A percentile compares a stretch with the other conserved stretches of the same genome.
Evolutionary conservation across 2,113 vertebrate species (phyloP).

Genomic region (Gadus chalcogrammus): DNA sequence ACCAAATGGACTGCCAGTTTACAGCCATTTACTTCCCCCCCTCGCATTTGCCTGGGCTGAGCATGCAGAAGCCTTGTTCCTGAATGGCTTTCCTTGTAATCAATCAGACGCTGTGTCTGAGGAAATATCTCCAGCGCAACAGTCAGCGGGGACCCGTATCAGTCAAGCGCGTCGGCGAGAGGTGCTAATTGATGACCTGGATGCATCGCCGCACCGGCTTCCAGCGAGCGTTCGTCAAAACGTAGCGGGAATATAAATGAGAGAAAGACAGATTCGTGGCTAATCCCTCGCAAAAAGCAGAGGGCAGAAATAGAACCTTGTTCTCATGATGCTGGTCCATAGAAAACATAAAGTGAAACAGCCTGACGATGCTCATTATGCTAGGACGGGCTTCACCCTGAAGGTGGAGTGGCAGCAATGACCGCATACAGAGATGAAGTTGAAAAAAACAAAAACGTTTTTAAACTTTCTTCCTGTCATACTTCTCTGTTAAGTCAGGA

Average conservation of each 20-base stretch:
- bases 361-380: neutral
- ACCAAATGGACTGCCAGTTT: conserved; percentile 44
- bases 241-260: conserved; percentile 30
- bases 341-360: neutral
- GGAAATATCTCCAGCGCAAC: conserved; percentile 51
- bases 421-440: conserved; percentile 12
- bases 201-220: conserved; percentile 46
- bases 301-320: neutral
- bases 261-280: conserved; percentile 19
- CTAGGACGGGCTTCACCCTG: conserved; percentile 11
- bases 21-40: conserved; percentile 51
- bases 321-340: conserved; percentile 8
- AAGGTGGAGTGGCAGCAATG: conserved; percentile 11
- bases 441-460: too few species aligned
- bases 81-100: conserved; percentile 62
- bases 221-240: conserved; percentile 45
- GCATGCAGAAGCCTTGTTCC: conserved; percentile 50
- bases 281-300: neutral
- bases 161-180: conserved; percentile 38
- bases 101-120: conserved; percentile 51
- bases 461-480: too few species aligned
- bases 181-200: conserved; percentile 46
- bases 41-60: conserved; percentile 33
- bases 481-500: neutral
- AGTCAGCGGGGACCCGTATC: conserved; percentile 34